These are phyloP conservation scores for Manduca sexta DNA, from an alignment of 1,140 invertebrate species.

Conservation along the genomic window DNA sequence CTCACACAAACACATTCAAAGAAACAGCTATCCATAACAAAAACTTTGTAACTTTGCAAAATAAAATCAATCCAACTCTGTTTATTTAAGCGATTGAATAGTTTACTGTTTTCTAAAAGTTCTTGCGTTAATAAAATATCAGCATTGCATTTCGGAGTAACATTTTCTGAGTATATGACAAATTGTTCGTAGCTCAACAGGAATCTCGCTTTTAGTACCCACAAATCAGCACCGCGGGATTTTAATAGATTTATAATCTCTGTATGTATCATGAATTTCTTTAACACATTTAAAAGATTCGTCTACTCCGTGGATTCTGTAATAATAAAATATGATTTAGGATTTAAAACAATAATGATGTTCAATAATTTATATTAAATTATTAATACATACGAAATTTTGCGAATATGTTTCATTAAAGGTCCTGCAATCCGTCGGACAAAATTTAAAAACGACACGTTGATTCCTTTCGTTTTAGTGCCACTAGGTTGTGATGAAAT, in stretches of 20 bases:
- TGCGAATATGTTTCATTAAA: conserved; percentile 52
- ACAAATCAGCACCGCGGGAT: conserved; percentile 50
- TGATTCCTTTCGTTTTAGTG: conserved; percentile 54
- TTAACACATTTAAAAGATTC: conserved; percentile 46
- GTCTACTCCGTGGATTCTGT: conserved; percentile 35
- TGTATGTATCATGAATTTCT: conserved; percentile 58
- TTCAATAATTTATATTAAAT: conserved; percentile 4
- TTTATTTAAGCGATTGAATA: conserved; percentile 58
- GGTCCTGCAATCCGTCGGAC: conserved; percentile 53
- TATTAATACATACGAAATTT: conserved; percentile 38
- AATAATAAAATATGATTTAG: conserved; percentile 18
- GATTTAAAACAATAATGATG: no score
- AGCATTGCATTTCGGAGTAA: conserved; percentile 41
- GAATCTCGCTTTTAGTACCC: conserved; percentile 49
- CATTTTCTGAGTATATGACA: conserved; percentile 41
- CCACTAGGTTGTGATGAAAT: conserved; percentile 30
- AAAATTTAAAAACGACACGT: conserved; percentile 58
- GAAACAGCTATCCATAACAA: conserved; percentile 61
- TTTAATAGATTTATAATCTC: conserved; percentile 46
- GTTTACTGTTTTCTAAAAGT: conserved; percentile 30
- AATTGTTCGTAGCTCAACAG: conserved; percentile 60
- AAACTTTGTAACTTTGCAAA: conserved; percentile 63
- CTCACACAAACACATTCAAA: conserved; percentile 56
- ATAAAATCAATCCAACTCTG: conserved; percentile 66
- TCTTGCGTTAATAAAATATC: conserved; percentile 43